phyloP scores from a whole-genome alignment of 2,888 invertebrate species.

The Stratiomys singularior region DNA sequence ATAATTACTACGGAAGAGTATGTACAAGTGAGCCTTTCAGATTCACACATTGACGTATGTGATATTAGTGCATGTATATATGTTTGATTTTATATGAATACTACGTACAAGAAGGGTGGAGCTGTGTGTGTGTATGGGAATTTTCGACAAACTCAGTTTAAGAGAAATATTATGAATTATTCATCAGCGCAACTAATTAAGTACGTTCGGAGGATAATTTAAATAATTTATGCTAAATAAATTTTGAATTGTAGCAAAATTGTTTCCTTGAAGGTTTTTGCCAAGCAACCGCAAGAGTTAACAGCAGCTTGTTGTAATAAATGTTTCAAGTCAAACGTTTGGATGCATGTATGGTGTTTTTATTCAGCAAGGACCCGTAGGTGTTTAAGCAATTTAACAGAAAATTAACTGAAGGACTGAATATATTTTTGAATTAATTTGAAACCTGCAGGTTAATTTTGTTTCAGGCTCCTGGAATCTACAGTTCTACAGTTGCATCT shows the following conservation, averaged over 20 bases:
- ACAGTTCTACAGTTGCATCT: too few species aligned
- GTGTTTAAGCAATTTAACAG: too few species aligned
- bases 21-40: slow-evolving; percentile 9
- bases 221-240: slow-evolving; percentile 40
- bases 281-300: not conserved
- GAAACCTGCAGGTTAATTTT: too few species aligned
- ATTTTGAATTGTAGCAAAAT: slow-evolving; percentile 22
- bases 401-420: too few species aligned
- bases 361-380: too few species aligned
- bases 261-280: not conserved
- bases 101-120: too few species aligned
- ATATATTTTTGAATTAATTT: too few species aligned
- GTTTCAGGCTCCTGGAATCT: too few species aligned
- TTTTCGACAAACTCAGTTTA: not conserved
- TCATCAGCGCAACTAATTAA: slow-evolving; percentile 39
- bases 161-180: slow-evolving; percentile 32
- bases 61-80: not conserved
- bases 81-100: not conserved
- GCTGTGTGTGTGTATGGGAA: too few species aligned
- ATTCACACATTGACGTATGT: not conserved
- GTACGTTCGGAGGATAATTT: slow-evolving; percentile 37
- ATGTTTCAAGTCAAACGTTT: not conserved
- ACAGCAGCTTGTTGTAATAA: not conserved
- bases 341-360: too few species aligned
- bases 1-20: not conserved